phyloP scores from a whole-genome alignment of 2,113 vertebrate species.

The Syngnathoides biaculeatus region DNA sequence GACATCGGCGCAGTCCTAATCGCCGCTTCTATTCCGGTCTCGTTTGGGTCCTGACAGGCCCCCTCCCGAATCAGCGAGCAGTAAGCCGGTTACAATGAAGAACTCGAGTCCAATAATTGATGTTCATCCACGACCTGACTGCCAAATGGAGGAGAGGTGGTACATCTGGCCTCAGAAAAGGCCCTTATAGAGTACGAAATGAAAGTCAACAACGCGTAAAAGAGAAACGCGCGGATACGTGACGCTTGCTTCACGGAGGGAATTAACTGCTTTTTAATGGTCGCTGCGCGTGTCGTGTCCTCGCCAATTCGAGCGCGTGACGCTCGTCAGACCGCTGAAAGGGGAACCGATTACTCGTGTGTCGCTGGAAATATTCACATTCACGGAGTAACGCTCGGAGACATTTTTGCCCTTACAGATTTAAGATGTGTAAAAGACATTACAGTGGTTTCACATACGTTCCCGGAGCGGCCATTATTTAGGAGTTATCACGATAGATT shows the following conservation, averaged over 20 bases:
- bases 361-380: conserved; percentile 14
- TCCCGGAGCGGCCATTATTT: not conserved
- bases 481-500: conserved; percentile 6
- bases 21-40: conserved; percentile 33
- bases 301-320: not conserved
- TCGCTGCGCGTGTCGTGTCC: not conserved
- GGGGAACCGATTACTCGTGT: not conserved
- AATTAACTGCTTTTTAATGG: not conserved
- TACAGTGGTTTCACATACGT: not conserved
- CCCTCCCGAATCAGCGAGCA: conserved; percentile 46
- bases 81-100: conserved; percentile 33
- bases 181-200: conserved; percentile 6
- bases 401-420: conserved; percentile 68
- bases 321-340: not conserved
- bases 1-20: conserved; percentile 25
- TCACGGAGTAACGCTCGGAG: conserved; percentile 46
- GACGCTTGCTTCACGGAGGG: not conserved
- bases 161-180: not conserved
- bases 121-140: conserved; percentile 36
- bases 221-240: not conserved
- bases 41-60: conserved; percentile 13
- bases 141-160: conserved; percentile 13
- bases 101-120: conserved; percentile 43
- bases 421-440: conserved; percentile 74
- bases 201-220: not conserved